Conservation (phyloP, 2,888 invertebrate species). For the Plebejus melissa region DNA sequence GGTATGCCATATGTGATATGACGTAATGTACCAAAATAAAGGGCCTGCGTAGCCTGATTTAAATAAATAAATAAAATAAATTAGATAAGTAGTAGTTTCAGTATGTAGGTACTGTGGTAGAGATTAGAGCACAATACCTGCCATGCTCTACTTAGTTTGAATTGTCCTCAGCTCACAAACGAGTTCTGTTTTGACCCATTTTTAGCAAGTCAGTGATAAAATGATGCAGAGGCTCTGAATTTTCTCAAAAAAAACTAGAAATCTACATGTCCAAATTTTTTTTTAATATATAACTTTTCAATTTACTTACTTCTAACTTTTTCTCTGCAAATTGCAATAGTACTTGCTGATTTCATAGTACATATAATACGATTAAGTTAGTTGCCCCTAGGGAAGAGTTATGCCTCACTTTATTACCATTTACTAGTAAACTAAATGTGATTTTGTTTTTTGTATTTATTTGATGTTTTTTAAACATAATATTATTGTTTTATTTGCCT, state of each 20-base stretch:
- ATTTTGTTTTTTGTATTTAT: not conserved
- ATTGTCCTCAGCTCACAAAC: conserved; percentile 41
- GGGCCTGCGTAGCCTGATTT: too few species aligned
- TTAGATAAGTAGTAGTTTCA: not conserved
- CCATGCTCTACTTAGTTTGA: conserved; percentile 48
- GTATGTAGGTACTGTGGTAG: not conserved
- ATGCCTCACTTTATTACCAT: too few species aligned
- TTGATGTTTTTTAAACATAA: not conserved
- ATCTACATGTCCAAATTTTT: not conserved
- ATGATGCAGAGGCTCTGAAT: conserved; percentile 23
- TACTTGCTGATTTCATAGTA: too few species aligned
- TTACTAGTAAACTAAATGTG: too few species aligned
- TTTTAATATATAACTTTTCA: not conserved
- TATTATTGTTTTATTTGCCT: conserved; percentile 1
- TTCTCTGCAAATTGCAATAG: too few species aligned
- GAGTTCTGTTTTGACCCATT: conserved; percentile 38
- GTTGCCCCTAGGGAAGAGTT: too few species aligned
- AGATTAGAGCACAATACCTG: conserved; percentile 28
- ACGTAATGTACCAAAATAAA: too few species aligned
- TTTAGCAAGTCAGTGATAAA: conserved; percentile 27
- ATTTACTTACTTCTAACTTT: not conserved
- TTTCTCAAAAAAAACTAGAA: not conserved
- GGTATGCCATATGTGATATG: too few species aligned
- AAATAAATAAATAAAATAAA: too few species aligned
- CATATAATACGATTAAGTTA: too few species aligned